Percentiles rank a stretch among this genome's conserved stretches.
Conservation (phyloP, 2,113 vertebrate species). For the Pogonocichla stellata region DNA sequence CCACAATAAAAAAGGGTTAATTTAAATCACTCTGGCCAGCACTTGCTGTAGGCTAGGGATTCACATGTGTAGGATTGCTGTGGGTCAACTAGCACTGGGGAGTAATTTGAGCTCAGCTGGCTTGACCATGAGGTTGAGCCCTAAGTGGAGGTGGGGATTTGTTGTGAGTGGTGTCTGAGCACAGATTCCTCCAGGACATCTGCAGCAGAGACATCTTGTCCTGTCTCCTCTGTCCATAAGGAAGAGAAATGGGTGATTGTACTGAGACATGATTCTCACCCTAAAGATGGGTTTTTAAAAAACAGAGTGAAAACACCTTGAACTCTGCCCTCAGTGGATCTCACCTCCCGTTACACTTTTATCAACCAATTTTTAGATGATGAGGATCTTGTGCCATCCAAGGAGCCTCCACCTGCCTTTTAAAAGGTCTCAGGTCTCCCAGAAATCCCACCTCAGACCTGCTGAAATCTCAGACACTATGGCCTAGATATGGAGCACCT, state of each 20-base stretch:
- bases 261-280: neutral
- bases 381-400: neutral
- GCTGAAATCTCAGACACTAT: neutral
- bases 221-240: neutral
- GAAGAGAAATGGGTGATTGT: neutral
- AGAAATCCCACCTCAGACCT: neutral
- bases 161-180: neutral
- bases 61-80: constrained; percentile 2
- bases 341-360: neutral
- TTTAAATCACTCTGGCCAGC: constrained; percentile 26
- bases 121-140: constrained; percentile 44
- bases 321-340: neutral
- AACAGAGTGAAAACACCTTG: neutral
- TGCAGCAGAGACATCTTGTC: neutral
- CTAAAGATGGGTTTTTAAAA: neutral
- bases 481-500: neutral
- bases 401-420: neutral
- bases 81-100: neutral
- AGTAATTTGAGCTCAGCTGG: constrained; percentile 19
- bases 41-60: constrained; percentile 59
- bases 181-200: neutral
- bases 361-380: neutral
- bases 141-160: neutral
- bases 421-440: neutral
- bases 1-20: constrained; percentile 70